These are phyloP conservation scores for Pocota personata DNA, from an alignment of 2,888 invertebrate species.

Conservation along the genomic window DNA sequence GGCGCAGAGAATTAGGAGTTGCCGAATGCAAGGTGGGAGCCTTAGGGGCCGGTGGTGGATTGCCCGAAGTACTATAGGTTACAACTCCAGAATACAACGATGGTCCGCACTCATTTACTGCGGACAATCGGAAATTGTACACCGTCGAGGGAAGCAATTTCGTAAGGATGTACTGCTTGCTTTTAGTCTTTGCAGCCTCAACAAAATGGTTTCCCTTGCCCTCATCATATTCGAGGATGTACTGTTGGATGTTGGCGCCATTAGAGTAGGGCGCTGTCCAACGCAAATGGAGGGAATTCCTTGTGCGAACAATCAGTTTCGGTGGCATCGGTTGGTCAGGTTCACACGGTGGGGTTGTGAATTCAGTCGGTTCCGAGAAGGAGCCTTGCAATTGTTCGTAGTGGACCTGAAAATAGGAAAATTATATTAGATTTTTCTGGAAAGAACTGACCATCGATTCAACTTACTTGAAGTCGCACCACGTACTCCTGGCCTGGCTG, in stretches of 20 bases:
- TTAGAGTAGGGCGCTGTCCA: slow-evolving; percentile 91
- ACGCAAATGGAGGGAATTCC: slow-evolving; percentile 88
- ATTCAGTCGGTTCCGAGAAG: slow-evolving; percentile 90
- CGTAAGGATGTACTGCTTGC: slow-evolving; percentile 89
- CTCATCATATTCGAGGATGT: slow-evolving; percentile 90
- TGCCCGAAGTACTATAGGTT: slow-evolving; percentile 89
- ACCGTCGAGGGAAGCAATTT: slow-evolving; percentile 91
- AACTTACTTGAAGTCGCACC: slow-evolving; percentile 89
- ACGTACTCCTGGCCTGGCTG: slow-evolving; percentile 95
- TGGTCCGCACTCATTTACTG: slow-evolving; percentile 91
- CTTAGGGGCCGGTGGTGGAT: slow-evolving; percentile 90
- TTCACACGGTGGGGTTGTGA: slow-evolving; percentile 91
- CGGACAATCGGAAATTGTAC: slow-evolving; percentile 92
- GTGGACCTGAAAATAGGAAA: slow-evolving; percentile 76
- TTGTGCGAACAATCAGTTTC: slow-evolving; percentile 88
- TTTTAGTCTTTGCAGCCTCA: slow-evolving; percentile 89
- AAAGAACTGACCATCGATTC: neutral
- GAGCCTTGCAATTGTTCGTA: slow-evolving; percentile 89
- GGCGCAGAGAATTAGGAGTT: slow-evolving; percentile 86
- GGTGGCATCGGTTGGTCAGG: slow-evolving; percentile 91
- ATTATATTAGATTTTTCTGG: neutral
- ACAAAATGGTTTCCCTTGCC: slow-evolving; percentile 87
- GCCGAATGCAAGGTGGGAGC: slow-evolving; percentile 89
- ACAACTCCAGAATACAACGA: slow-evolving; percentile 88
- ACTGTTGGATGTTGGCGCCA: slow-evolving; percentile 90